Evolutionary conservation across 2,888 invertebrate genomes (phyloP), one percentile per base, ranked within the genome.

Genomic region (Penaeus monodon): DNA sequence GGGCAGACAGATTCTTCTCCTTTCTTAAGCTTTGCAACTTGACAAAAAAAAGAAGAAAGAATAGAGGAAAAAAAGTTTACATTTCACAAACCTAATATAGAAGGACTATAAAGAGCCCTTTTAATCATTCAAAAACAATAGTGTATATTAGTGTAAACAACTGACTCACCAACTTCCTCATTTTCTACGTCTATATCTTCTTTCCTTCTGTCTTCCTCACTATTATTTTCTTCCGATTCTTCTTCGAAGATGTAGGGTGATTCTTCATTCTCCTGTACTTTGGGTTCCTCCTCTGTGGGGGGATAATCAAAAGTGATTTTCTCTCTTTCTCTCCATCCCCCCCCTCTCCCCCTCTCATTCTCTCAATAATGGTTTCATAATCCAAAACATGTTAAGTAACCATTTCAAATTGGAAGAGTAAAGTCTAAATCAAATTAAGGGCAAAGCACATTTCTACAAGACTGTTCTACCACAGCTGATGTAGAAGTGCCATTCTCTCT

Each of bases 221-320:
- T 70, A 77, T 92, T 91, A 90, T 85, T 91, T 91, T 91, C 92
- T 92, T 91, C 83, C 12, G 24, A 17, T 27, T 38, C 57, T 33
- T 81, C 81, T 27, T 80, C n/a, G 24, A 74, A 77, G 65, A 76
- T 38, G n/a, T 74, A 76, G 20, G 66, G 65, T 22, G 65, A 66
- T 14, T 81, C 84, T 12, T 68, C 84, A 44, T 22, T 65, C 24
- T 64, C 63, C n/a, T 38, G 63, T 78, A 77, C 38, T 17, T 29
- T 20, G 3, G 82, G n/a, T 68, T 85, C 70, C 44, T 87, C 77
- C 17, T 17, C 57, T 57, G 57, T 57, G 17, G 57, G 57, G 57
- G 4, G 57, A 57, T 57, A 17, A 57, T 57, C 57, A 57, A 44
- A 10, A 17, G 57, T 57, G 57, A 57, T 0, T 79, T 33, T 27